Conservation (phyloP, 2,888 invertebrate genomes). For the Drosophila neonasuta region DNA sequence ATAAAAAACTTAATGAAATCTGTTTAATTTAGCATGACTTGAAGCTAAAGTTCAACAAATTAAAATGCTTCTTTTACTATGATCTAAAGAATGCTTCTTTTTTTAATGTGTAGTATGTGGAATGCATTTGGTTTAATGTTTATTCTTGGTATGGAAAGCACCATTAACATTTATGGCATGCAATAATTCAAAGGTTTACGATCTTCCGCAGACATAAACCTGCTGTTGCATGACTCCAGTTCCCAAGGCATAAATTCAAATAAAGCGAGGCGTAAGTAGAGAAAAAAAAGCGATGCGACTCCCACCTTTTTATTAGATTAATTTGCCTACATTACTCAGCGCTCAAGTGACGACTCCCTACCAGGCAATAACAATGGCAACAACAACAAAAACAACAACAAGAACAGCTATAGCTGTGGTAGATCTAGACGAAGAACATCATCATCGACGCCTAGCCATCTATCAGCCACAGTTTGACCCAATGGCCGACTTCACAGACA, state of each 20-base stretch:
- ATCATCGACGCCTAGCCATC: slow-evolving; percentile 69
- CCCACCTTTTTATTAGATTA: slow-evolving; percentile 75
- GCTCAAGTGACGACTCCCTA: slow-evolving; percentile 62
- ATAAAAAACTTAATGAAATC: not conserved
- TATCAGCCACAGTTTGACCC: slow-evolving; percentile 73
- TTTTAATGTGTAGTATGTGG: not conserved
- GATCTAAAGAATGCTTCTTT: not conserved
- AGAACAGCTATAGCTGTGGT: slow-evolving; percentile 20
- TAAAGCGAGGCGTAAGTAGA: slow-evolving; percentile 1
- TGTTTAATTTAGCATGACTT: slow-evolving; percentile 4
- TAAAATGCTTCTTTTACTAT: not conserved
- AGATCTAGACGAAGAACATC: slow-evolving; percentile 39
- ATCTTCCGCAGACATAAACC: slow-evolving; percentile 14
- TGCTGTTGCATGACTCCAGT: slow-evolving; percentile 37
- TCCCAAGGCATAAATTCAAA: slow-evolving; percentile 42
- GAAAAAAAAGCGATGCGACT: slow-evolving; percentile 35
- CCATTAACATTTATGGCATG: slow-evolving; percentile 55
- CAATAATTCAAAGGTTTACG: slow-evolving; percentile 56
- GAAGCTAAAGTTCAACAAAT: not conserved
- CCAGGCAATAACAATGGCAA: slow-evolving; percentile 32
- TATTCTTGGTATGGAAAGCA: slow-evolving; percentile 18
- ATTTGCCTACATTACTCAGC: slow-evolving; percentile 71
- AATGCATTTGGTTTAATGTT: slow-evolving; percentile 19
- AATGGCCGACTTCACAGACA: slow-evolving; percentile 76
- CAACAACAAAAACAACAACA: slow-evolving; percentile 24